Conservation (phyloP, 2,113 vertebrate genomes). For the Struthio camelus region DNA sequence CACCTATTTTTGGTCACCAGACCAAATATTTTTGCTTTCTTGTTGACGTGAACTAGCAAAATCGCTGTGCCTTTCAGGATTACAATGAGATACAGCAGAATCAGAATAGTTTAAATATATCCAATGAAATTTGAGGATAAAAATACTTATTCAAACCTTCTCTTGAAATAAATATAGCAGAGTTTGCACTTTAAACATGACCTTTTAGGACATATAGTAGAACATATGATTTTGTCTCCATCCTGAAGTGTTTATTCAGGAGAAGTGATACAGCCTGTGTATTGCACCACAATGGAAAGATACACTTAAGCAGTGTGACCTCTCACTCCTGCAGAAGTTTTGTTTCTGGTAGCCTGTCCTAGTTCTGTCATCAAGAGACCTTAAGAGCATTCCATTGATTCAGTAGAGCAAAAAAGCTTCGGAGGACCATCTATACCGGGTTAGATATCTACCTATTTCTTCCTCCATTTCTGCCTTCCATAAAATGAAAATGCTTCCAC, state of each 20-base stretch:
- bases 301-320: not conserved
- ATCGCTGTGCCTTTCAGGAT: not conserved
- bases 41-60: not conserved
- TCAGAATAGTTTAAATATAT: not conserved
- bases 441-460: not conserved
- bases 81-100: not conserved
- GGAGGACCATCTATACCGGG: not conserved
- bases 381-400: not conserved
- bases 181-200: not conserved
- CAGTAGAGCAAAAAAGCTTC: not conserved
- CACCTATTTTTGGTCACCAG: not conserved
- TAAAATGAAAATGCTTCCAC: not conserved
- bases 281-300: not conserved
- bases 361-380: not conserved
- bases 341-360: not conserved
- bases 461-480: not conserved
- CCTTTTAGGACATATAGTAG: not conserved
- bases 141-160: not conserved
- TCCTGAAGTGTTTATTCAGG: not conserved
- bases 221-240: not conserved
- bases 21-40: not conserved
- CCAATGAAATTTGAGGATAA: not conserved
- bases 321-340: not conserved
- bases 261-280: not conserved
- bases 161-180: not conserved